These are phyloP conservation scores for Hippolais icterina DNA, from an alignment of 2,113 vertebrate genomes.

Conservation along the genomic window DNA sequence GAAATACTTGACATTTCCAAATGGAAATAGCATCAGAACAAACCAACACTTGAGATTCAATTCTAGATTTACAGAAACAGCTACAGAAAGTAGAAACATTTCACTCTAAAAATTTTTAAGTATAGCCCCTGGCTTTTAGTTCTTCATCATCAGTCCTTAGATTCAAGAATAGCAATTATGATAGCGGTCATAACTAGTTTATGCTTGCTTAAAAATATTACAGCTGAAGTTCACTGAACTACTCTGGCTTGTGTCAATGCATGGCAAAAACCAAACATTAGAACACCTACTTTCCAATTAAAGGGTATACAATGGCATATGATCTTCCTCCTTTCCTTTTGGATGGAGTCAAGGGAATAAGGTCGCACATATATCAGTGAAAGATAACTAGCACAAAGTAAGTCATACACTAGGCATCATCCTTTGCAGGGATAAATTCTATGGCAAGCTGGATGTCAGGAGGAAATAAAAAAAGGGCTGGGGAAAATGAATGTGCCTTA, in stretches of 20 bases:
- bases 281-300: neutral
- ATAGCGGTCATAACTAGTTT: neutral
- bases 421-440: neutral
- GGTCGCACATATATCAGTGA: neutral
- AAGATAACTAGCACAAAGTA: neutral
- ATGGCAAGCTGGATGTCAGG: neutral
- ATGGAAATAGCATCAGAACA: neutral
- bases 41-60: neutral
- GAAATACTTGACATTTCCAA: neutral
- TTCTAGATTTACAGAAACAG: neutral
- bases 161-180: neutral
- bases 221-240: neutral
- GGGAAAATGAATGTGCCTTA: neutral
- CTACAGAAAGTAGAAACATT: neutral
- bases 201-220: neutral
- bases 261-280: neutral
- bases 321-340: neutral
- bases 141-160: neutral
- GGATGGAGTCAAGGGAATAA: neutral
- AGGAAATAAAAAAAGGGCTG: neutral
- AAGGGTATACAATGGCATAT: neutral
- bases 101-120: neutral
- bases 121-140: neutral
- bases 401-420: neutral
- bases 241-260: neutral